A percentile compares a stretch with the other conserved stretches of the same genome.
These are phyloP conservation scores for Drosophila glabriapex DNA, from an alignment of 2,888 invertebrate species.

Conservation along the genomic window DNA sequence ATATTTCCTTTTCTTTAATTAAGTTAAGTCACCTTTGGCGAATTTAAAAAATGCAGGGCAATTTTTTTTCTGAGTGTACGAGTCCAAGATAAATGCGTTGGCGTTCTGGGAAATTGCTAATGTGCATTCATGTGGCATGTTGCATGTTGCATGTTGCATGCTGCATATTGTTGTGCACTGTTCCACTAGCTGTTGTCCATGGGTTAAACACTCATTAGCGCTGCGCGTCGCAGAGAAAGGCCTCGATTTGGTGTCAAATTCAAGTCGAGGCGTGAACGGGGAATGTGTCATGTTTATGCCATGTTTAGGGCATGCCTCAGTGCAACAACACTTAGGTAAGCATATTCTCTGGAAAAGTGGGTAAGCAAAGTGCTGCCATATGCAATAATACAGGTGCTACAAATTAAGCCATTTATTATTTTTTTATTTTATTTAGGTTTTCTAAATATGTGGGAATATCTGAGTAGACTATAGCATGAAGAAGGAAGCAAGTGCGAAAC, in stretches of 20 bases:
- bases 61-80: conserved; percentile 1
- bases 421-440: background rate
- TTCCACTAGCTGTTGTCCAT: conserved; percentile 32
- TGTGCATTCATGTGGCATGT: conserved; percentile 37
- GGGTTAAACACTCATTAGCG: conserved; percentile 47
- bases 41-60: accelerated
- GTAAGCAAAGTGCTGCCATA: background rate
- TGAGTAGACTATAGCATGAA: background rate
- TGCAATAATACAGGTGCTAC: background rate
- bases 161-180: conserved; percentile 42
- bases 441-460: background rate
- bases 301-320: conserved; percentile 54
- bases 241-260: conserved; percentile 69
- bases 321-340: background rate
- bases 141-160: background rate
- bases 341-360: background rate
- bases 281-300: conserved; percentile 71
- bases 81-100: conserved; percentile 77
- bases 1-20: background rate
- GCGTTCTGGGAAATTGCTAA: conserved; percentile 84
- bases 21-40: too few species aligned
- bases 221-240: conserved; percentile 10
- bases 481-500: background rate
- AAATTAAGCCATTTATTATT: background rate
- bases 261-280: conserved; percentile 61